Evolutionary conservation across 2,888 invertebrate species (phyloP), one percentile per base, ranked within the genome.

Genomic region (Mythimna pallens): DNA sequence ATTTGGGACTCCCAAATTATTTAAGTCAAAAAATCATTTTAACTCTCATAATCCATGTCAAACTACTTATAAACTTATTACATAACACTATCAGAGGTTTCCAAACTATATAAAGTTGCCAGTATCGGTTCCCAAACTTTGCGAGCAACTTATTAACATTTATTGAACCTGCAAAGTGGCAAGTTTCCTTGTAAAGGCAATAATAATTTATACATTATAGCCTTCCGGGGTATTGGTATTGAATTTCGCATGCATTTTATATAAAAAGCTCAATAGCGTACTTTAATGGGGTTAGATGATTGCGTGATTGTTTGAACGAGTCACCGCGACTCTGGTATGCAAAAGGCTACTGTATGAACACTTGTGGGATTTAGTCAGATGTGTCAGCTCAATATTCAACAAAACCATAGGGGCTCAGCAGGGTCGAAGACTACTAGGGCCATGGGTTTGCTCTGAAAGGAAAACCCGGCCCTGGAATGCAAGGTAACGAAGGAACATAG

Each of bases 181-280:
- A 73, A 80, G 84, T 83, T 83, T n/a, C 47, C 40, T 9, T 82
- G 79, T 40, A 59, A 52, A 57, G 22, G 30, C 54, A 64, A 57
- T 65, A 12, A n/a, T 62, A 59, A 65, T 73, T 73, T 65, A 80
- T 63, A 50, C 62, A 40, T 30, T 40, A 54, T n/a, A n/a, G 22
- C 40, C 52, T 65, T 20, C 54, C 17, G 36, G 25, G 3, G 12
- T 34, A 3, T 25, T 22, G 20, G 25, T 36, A n/a, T 40, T 22
- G 3, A 17, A 69, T 54, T 36, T 14, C 7, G 17, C 20, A n/a
- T 70, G 8, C 20, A 22, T 52, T 47, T 36, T 43, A 43, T 25
- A 57, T 52, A n/a, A 8, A 52, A 47, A 47, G 17, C 17, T 47
- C n/a, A 3, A n/a, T 52, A 52, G 20, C 3, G 3, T n/a, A n/a